phyloP scores from a whole-genome alignment of 1,140 invertebrate genomes.

The Globodera rostochiensis region DNA sequence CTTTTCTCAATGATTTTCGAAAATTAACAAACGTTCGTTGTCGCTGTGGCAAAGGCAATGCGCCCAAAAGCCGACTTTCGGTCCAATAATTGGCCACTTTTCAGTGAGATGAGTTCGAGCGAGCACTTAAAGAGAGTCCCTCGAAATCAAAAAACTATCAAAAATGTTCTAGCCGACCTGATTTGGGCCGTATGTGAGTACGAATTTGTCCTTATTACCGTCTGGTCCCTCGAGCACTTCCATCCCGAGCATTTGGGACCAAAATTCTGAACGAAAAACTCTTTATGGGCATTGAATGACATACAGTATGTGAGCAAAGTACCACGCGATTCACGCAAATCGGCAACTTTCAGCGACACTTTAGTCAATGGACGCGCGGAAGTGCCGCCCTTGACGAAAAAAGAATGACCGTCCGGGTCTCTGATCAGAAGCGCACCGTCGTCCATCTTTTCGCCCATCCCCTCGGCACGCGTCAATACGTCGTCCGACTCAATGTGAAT shows the following conservation, averaged over 20 bases:
- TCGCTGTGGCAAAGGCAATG: conserved; percentile 52
- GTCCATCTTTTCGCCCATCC: conserved; percentile 8
- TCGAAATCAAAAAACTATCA: background rate
- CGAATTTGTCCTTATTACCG: conserved; percentile 19
- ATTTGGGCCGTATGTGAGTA: conserved; percentile 46
- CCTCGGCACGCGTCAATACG: conserved; percentile 70
- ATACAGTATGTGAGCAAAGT: conserved; percentile 16
- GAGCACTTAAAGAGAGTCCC: conserved; percentile 44
- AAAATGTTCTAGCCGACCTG: conserved; percentile 32
- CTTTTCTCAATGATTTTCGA: background rate
- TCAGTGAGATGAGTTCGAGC: conserved; percentile 45
- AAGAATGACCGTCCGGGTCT: conserved; percentile 88
- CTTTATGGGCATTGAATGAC: background rate
- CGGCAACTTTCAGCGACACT: conserved; percentile 78
- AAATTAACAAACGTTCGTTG: conserved; percentile 40
- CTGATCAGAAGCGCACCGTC: conserved; percentile 69
- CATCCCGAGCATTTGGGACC: conserved; percentile 55
- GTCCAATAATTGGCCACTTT: conserved; percentile 71
- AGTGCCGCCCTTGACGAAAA: conserved; percentile 77
- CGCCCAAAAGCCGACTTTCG: conserved; percentile 89
- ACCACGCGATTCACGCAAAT: conserved; percentile 76
- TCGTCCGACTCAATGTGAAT: conserved; percentile 81
- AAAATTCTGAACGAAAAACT: conserved; percentile 49
- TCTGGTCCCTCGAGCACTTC: conserved; percentile 28
- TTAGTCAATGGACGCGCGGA: conserved; percentile 79